A percentile compares a stretch with the other conserved stretches of the same genome.
Conservation (phyloP, 2,888 invertebrate species). For the Gisinianus flammeolus region DNA sequence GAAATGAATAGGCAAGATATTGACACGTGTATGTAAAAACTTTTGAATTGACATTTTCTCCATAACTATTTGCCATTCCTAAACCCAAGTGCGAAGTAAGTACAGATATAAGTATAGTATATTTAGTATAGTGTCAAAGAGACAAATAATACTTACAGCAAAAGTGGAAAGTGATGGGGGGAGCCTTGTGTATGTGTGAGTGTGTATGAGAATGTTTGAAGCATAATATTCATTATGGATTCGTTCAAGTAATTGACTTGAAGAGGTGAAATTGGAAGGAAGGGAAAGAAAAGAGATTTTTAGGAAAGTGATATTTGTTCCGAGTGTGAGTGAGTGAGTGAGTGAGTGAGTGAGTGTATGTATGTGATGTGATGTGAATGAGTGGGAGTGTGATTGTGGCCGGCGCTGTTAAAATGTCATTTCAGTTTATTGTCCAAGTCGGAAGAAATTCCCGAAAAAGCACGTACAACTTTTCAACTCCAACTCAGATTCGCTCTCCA, state of each 20-base stretch:
- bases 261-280: constrained; percentile 9
- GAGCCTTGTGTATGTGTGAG: neutral
- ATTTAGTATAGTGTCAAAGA: neutral
- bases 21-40: neutral
- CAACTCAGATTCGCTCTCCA: constrained; percentile 8
- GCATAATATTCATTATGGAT: constrained; percentile 23
- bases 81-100: neutral
- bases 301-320: constrained; percentile 45
- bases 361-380: too few species aligned
- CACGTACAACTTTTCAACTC: constrained; percentile 6
- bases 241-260: constrained; percentile 35
- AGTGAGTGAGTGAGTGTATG: neutral
- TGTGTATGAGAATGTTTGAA: too few species aligned
- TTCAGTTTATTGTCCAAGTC: constrained; percentile 43
- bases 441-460: constrained; percentile 44
- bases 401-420: constrained; percentile 44
- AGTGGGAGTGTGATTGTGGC: constrained; percentile 9
- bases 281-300: constrained; percentile 11
- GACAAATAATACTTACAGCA: neutral
- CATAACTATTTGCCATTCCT: too few species aligned
- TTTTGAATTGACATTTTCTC: too few species aligned
- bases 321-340: constrained; percentile 16
- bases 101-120: neutral
- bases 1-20: neutral
- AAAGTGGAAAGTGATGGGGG: neutral